These are phyloP conservation scores for Candidula unifasciata DNA, from an alignment of 2,888 invertebrate genomes.

Conservation along the genomic window DNA sequence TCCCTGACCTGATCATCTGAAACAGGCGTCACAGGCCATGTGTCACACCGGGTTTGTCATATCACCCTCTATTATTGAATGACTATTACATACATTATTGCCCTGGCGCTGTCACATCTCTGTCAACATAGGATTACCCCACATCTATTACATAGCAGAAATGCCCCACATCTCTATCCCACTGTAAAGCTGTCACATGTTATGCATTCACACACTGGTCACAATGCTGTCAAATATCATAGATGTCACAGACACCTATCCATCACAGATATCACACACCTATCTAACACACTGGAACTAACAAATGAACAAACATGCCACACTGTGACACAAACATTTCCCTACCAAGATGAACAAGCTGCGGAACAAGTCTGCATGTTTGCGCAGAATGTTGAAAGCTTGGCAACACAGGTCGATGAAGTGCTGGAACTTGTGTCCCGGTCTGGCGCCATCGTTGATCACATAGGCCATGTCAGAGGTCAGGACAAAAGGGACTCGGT, in stretches of 20 bases:
- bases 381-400: constrained; percentile 96
- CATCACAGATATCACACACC: no score
- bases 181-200: no score
- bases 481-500: constrained; percentile 97
- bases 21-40: constrained; percentile 28
- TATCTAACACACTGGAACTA: neutral
- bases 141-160: no score
- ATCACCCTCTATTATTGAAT: no score
- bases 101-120: no score
- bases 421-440: constrained; percentile 91
- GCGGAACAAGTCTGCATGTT: constrained; percentile 91
- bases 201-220: no score
- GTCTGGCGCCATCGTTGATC: constrained; percentile 97
- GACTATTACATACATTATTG: no score
- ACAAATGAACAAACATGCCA: constrained; percentile 6
- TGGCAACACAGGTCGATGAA: constrained; percentile 99
- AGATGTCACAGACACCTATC: no score
- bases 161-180: no score
- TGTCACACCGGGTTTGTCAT: neutral
- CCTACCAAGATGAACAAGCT: constrained; percentile 93
- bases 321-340: neutral
- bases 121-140: no score
- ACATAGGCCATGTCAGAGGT: constrained; percentile 99
- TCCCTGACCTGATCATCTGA: constrained; percentile 94
- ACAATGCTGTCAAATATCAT: no score